Conservation (phyloP, 2,113 vertebrate genomes). For the Muntiacus muntjak region DNA sequence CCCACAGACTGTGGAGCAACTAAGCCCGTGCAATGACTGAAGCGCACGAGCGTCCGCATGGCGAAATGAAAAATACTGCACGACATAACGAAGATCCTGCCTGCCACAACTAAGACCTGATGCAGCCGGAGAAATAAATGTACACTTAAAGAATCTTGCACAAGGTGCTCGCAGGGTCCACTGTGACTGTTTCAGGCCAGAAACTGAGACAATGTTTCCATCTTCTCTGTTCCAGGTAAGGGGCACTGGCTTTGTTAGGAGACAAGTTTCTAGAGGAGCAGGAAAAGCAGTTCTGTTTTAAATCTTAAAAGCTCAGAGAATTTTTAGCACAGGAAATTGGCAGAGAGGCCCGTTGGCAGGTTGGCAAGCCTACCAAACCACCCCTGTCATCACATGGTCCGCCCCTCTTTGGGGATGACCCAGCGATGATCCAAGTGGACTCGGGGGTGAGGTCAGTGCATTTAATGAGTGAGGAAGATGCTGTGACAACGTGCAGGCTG, state of each 20-base stretch:
- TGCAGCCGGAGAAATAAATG: not conserved
- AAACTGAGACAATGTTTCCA: fast-evolving
- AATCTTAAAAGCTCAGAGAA: not conserved
- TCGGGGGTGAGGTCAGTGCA: not conserved
- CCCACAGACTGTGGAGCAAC: not conserved
- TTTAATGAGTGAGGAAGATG: not conserved
- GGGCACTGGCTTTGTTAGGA: not conserved
- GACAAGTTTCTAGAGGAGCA: not conserved
- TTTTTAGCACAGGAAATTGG: fast-evolving
- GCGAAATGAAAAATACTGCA: fast-evolving
- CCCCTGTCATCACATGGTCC: fast-evolving
- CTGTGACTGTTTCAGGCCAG: not conserved
- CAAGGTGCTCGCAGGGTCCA: fast-evolving
- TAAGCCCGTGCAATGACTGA: not conserved
- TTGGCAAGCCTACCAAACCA: not conserved
- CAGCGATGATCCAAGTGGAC: fast-evolving
- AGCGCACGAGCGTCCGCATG: not conserved
- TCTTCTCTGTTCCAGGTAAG: fast-evolving
- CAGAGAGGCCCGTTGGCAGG: not conserved
- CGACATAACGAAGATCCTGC: not conserved
- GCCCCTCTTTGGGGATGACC: not conserved
- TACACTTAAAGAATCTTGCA: fast-evolving
- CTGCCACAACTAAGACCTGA: not conserved
- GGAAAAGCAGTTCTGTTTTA: not conserved
- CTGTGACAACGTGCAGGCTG: fast-evolving